A percentile compares a stretch with the other conserved stretches of the same genome.
These are phyloP conservation scores for Danaus melanippus DNA, from an alignment of 1,140 invertebrate genomes.

Conservation along the genomic window DNA sequence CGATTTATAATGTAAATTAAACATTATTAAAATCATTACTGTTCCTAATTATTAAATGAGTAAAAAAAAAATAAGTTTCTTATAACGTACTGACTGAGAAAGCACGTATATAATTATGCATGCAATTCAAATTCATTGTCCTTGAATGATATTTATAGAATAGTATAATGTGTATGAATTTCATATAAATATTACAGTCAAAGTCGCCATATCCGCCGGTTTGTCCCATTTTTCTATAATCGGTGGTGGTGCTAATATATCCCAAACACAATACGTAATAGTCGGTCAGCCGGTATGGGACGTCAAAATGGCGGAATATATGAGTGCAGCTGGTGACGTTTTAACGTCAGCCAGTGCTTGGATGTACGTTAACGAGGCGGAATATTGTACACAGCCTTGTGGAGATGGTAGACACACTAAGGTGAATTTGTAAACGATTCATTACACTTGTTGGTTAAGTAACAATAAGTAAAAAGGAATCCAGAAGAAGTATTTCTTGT, in stretches of 20 bases:
- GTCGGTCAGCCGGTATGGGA: constrained; percentile 76
- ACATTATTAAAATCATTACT: too few species aligned
- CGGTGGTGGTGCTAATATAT: constrained; percentile 58
- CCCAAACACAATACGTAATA: constrained; percentile 73
- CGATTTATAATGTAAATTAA: neutral
- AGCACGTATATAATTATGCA: too few species aligned
- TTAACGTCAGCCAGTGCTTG: constrained; percentile 61
- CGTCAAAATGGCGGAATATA: constrained; percentile 70
- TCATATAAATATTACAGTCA: constrained; percentile 57
- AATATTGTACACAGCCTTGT: constrained; percentile 45
- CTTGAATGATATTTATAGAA: too few species aligned
- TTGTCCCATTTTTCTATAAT: constrained; percentile 73
- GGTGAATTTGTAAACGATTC: too few species aligned
- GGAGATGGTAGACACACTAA: too few species aligned
- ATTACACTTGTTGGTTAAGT: too few species aligned
- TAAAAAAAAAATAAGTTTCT: too few species aligned
- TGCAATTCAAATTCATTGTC: too few species aligned
- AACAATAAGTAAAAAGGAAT: too few species aligned
- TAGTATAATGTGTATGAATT: neutral
- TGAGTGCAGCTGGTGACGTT: constrained; percentile 63
- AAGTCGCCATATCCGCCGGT: constrained; percentile 76
- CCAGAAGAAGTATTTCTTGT: too few species aligned
- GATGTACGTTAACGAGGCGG: constrained; percentile 57
- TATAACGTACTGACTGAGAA: too few species aligned
- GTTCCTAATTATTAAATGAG: too few species aligned